A percentile compares a stretch with the other conserved stretches of the same genome.
phyloP scores from a whole-genome alignment of 2,888 invertebrate genomes.

The Phaonia tiefii region DNA sequence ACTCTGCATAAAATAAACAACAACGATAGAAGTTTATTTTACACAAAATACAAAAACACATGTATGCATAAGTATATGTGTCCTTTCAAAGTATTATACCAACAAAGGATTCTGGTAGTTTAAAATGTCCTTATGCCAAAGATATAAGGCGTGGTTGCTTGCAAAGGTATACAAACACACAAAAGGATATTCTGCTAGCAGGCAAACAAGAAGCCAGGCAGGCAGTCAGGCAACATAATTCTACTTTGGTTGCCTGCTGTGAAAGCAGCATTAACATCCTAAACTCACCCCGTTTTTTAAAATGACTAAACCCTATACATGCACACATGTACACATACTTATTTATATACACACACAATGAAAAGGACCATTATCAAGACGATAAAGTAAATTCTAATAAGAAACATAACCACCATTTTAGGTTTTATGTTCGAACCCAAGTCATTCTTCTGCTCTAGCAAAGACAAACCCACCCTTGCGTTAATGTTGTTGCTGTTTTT shows the following conservation, averaged over 20 bases:
- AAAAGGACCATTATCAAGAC: slow-evolving; percentile 57
- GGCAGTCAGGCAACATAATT: slow-evolving; percentile 32
- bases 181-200: not conserved
- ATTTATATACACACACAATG: not conserved
- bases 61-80: not conserved
- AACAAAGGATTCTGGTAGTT: slow-evolving; percentile 37
- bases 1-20: not conserved
- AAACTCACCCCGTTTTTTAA: slow-evolving; percentile 60
- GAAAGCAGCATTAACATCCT: slow-evolving; percentile 42
- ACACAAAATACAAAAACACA: slow-evolving; percentile 6
- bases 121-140: slow-evolving; percentile 60
- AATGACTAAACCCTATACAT: slow-evolving; percentile 23
- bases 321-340: slow-evolving; percentile 13
- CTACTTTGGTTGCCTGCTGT: slow-evolving; percentile 15
- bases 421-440: slow-evolving; percentile 46
- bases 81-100: slow-evolving; percentile 4
- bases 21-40: slow-evolving; percentile 32
- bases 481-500: slow-evolving; percentile 30
- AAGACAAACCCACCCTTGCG: slow-evolving; percentile 57
- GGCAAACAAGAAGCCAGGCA: slow-evolving; percentile 10
- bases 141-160: slow-evolving; percentile 65
- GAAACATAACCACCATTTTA: slow-evolving; percentile 77
- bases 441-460: no score
- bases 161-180: slow-evolving; percentile 17
- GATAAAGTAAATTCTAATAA: slow-evolving; percentile 75